Evolutionary conservation across 2,888 invertebrate species (phyloP), one percentile per base, ranked within the genome.

Genomic region (Brassicogethes aeneus): DNA sequence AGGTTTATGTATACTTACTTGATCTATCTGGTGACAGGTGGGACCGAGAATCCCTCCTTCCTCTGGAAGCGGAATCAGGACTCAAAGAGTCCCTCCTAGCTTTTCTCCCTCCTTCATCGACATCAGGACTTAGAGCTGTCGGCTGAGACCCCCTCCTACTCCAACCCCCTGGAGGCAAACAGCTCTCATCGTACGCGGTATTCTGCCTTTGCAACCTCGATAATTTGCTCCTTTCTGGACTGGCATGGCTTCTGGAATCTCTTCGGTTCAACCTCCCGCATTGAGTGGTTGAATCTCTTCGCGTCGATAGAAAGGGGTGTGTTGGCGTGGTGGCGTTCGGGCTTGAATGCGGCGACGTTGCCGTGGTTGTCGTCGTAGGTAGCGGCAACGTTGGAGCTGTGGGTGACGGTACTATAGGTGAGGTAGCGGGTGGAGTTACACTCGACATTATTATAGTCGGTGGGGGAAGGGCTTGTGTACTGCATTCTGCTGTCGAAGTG

Each of bases 131-230:
- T 33, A 91, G 69, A 2, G 82, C 80, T 1, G 81, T 79, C 2
- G 90, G 89, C 45, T 91, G 88, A 2, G 87, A 88, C 46, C 85
- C 88, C 33, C 89, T 74, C 34, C 89, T 76, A 45, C 76, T 74
- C 64, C 73, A 72, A 5, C 72, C 71, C 3, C 61, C 61, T 15
- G 81, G 81, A 1, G 86, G 86, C 38, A 86, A 75, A 52, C 75
- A 79, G 31, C 85, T 83, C 64, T 92, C 91, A 67, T 92, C 92
- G 59, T 87, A 89, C 29, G 90, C 87, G 3, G 91, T 90, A 13
- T 88, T 87, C 67, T 92, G 92, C 17, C 92, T 75, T 59, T 88
- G 87, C 37, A 91, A 70, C 40, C 87, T 74, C 3, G 45, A 47
- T 10, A 23, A 23, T 16, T 43, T 49, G 14, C 47, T 42, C n/a